Evolutionary conservation across 2,888 invertebrate genomes (phyloP), one percentile per base, ranked within the genome.

Genomic region (Apodemia duryi): DNA sequence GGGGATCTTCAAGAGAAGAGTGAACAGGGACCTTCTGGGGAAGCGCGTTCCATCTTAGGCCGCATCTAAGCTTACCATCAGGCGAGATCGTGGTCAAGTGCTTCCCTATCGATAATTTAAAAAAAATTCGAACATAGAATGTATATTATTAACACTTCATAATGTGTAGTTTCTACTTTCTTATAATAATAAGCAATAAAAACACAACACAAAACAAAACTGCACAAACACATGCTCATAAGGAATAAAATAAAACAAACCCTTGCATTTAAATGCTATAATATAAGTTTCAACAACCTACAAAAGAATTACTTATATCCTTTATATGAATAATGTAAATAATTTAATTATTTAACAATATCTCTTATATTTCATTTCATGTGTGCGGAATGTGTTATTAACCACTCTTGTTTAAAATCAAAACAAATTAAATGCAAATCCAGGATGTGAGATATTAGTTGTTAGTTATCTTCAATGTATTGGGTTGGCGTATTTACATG

Each of bases 271-370:
- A 80, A 65, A 79, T 75, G 83, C 81, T 88, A 86, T 86, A 83
- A 78, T 84, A 87, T 76, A 82, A 77, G 72, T 84, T 38, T 86
- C 76, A 88, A 86, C 80, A 83, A 83, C 80, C 80, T 88, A 88
- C 84, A 87, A 80, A 86, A 71, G 72, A 67, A 74, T 74, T 72
- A 21, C 21, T 21, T 21, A 66, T 68, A 71, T 70, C n/a, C 51
- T 51, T 51, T 67, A 77, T 77, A 80, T 77, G 82, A 81, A 63
- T 62, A 60, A 62, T 61, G 67, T 69, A 65, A 71, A 71, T 70
- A 69, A 70, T 70, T 70, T 68, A 65, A 67, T 68, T 65, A 69
- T 70, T 69, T 68, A 68, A 70, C 63, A 66, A 60, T 63, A 73
- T 70, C 66, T 66, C 69, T 67, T 51, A 65, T 68, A 65, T 70